These are phyloP conservation scores for Turnix velox DNA, from an alignment of 2,113 vertebrate genomes.

Conservation along the genomic window DNA sequence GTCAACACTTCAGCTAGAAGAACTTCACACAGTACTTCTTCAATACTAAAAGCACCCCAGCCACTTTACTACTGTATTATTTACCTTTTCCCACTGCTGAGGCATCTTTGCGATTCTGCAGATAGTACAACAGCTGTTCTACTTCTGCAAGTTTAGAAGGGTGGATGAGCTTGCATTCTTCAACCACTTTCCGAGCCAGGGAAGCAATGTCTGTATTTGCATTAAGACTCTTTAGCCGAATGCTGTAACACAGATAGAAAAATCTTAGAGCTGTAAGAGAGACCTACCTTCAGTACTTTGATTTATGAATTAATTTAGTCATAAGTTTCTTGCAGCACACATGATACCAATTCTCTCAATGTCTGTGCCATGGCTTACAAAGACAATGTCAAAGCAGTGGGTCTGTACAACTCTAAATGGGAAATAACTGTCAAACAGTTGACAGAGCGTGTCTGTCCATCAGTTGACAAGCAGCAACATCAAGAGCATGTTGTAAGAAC, in stretches of 20 bases:
- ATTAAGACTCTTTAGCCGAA: conserved; percentile 95
- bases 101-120: conserved; percentile 88
- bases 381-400: background rate
- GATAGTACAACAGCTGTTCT: conserved; percentile 91
- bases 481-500: background rate
- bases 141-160: conserved; percentile 88
- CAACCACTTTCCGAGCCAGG: conserved; percentile 93
- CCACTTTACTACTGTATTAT: background rate
- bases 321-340: background rate
- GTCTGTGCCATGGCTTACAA: background rate
- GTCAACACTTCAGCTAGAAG: background rate
- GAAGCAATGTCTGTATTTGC: conserved; percentile 88
- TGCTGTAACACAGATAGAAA: conserved; percentile 72
- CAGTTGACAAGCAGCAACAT: background rate
- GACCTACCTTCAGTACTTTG: background rate
- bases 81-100: conserved; percentile 73
- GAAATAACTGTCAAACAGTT: background rate
- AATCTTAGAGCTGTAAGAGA: too few species aligned
- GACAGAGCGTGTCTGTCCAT: background rate
- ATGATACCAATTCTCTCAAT: background rate
- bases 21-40: background rate
- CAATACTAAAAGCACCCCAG: background rate
- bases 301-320: background rate
- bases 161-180: conserved; percentile 94
- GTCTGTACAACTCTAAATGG: background rate